phyloP scores from a whole-genome alignment of 2,888 invertebrate species.

The Seira sanloemensis region DNA sequence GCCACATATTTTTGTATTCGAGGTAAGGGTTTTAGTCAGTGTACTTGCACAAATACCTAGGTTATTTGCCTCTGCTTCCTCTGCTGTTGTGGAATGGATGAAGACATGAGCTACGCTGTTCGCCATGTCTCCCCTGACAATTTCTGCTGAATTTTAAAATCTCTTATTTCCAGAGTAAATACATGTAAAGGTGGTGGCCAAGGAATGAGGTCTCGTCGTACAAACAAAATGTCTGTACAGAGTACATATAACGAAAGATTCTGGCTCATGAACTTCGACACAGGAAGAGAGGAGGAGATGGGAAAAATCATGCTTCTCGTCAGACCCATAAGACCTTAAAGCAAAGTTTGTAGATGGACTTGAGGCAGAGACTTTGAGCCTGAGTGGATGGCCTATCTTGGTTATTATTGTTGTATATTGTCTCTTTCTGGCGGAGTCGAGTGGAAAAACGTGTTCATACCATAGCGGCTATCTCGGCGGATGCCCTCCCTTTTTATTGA shows the following conservation, averaged over 20 bases:
- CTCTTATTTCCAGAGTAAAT: conserved; percentile 3
- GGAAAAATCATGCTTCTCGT: conserved; percentile 6
- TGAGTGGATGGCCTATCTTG: not conserved
- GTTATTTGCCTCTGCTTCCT: no score
- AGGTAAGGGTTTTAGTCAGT: no score
- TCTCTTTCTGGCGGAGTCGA: no score
- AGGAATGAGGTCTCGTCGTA: not conserved
- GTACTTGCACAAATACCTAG: no score
- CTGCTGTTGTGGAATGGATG: no score
- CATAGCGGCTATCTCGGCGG: not conserved
- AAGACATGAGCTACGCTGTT: no score
- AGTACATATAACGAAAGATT: no score
- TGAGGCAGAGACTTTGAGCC: not conserved
- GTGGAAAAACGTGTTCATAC: conserved; percentile 14
- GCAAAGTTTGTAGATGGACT: not conserved
- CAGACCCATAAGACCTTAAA: conserved; percentile 11
- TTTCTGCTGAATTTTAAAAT: conserved; percentile 56
- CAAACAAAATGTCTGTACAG: conserved; percentile 2
- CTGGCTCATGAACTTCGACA: not conserved
- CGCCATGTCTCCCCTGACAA: conserved; percentile 58
- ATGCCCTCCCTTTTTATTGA: conserved; percentile 23
- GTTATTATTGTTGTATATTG: not conserved
- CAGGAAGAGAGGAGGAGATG: not conserved
- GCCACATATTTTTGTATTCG: no score
- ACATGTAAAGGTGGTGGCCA: not conserved